Conservation (phyloP, 1,140 invertebrate species). For the Calliphora vicina region DNA sequence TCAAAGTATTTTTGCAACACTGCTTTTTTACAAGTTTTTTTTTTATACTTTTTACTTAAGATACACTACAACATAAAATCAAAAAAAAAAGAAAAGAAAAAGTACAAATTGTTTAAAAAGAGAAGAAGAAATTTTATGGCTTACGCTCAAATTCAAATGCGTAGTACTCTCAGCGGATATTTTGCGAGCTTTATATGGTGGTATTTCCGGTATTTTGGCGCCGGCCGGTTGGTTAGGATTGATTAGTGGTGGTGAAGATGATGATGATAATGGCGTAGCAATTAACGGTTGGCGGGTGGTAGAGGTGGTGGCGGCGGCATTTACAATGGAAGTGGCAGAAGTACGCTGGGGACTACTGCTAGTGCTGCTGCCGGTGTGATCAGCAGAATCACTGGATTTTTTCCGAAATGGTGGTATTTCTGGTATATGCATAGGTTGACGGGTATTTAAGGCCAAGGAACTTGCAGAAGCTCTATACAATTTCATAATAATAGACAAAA, state of each 20-base stretch:
- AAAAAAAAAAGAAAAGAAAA: constrained; percentile 3
- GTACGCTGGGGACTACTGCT: constrained; percentile 55
- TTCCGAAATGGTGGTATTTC: constrained; percentile 67
- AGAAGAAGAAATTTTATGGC: constrained; percentile 32
- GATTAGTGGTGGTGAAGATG: constrained; percentile 40
- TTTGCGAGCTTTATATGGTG: constrained; percentile 66
- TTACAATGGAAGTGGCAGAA: not conserved
- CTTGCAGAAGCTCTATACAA: constrained; percentile 52
- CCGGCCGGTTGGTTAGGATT: constrained; percentile 41
- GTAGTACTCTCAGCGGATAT: constrained; percentile 65
- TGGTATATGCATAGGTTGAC: constrained; percentile 64
- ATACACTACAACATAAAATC: not conserved
- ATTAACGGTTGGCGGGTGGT: constrained; percentile 39
- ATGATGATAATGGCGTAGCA: constrained; percentile 26
- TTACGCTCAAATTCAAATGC: constrained; percentile 58
- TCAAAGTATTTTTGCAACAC: not conserved
- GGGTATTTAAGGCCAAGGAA: constrained; percentile 53
- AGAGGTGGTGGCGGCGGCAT: not conserved
- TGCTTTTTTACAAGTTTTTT: not conserved
- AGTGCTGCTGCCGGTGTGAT: constrained; percentile 54
- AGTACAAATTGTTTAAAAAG: constrained; percentile 9
- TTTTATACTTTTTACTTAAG: not conserved
- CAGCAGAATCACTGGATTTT: constrained; percentile 59
- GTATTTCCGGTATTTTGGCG: constrained; percentile 65
- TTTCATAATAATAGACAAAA: constrained; percentile 6